A percentile compares a stretch with the other conserved stretches of the same genome.
phyloP scores from a whole-genome alignment of 2,113 vertebrate species.

The Leptodactylus fuscus region DNA sequence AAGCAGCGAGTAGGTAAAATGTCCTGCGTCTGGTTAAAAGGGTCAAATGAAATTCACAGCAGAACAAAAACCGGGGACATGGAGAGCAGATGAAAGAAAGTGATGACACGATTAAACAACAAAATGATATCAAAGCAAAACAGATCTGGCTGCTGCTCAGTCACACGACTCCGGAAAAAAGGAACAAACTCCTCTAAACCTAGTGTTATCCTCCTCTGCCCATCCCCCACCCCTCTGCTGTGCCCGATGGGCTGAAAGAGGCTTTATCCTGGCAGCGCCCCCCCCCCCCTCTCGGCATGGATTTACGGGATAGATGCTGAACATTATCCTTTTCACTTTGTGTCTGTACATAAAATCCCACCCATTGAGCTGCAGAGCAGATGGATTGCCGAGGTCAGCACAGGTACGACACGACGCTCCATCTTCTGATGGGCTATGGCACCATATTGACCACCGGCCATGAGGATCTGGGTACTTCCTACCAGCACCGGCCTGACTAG shows the following conservation, averaged over 20 bases:
- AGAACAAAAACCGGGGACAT: conserved; percentile 22
- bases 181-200: conserved; percentile 58
- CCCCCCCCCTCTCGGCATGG: conserved; percentile 17
- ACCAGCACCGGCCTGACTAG: neutral
- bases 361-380: conserved; percentile 62
- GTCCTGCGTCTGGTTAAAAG: conserved; percentile 18
- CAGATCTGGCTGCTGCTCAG: conserved; percentile 34
- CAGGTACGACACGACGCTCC: conserved; percentile 21
- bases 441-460: neutral
- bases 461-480: neutral
- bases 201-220: conserved; percentile 59
- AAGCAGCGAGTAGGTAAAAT: conserved; percentile 19
- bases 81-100: conserved; percentile 51
- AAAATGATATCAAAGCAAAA: conserved; percentile 55
- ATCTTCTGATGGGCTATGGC: neutral
- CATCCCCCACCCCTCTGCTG: no score
- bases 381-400: conserved; percentile 60
- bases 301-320: conserved; percentile 60
- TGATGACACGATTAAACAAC: conserved; percentile 58
- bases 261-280: conserved; percentile 54
- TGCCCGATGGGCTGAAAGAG: conserved; percentile 58
- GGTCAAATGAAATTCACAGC: conserved; percentile 46
- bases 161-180: conserved; percentile 41
- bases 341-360: conserved; percentile 66
- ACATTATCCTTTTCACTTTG: conserved; percentile 65